Percentiles rank a stretch among this genome's conserved stretches.
phyloP scores from a whole-genome alignment of 2,888 invertebrate species.

The Cecidostiba fungosa region DNA sequence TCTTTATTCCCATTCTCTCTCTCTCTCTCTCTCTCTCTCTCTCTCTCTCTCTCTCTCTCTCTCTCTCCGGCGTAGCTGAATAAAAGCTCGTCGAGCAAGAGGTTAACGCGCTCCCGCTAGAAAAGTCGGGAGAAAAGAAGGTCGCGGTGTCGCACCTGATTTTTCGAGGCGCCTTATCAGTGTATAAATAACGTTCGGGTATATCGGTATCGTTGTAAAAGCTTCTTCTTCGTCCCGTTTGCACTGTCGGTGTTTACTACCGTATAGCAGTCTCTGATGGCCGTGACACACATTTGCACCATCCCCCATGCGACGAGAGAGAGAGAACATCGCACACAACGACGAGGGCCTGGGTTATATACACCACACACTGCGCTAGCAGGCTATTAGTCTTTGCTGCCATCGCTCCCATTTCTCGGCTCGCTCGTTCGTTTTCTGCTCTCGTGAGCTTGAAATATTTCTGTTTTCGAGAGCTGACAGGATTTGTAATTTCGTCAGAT shows the following conservation, averaged over 20 bases:
- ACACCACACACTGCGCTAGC: not conserved
- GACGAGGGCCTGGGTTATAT: not conserved
- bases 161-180: constrained; percentile 34
- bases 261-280: constrained; percentile 68
- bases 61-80: not conserved
- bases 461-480: not conserved
- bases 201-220: constrained; percentile 18
- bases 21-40: constrained; percentile 58
- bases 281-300: constrained; percentile 75
- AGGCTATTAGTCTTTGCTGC: constrained; percentile 7
- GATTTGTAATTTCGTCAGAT: not conserved
- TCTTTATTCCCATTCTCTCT: constrained; percentile 45
- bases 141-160: not conserved
- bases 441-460: constrained; percentile 4
- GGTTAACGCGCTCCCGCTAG: not conserved
- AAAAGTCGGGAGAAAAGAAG: not conserved
- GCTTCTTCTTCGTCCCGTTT: constrained; percentile 69
- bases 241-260: constrained; percentile 72
- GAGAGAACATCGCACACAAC: not conserved
- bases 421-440: not conserved
- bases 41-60: not conserved
- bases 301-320: constrained; percentile 21
- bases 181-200: not conserved
- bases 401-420: not conserved
- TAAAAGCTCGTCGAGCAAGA: not conserved